Evolutionary conservation across 2,797 vertebrate species (phyloP), one percentile per base, ranked within the genome.

Genomic region (Peromyscus eremicus): DNA sequence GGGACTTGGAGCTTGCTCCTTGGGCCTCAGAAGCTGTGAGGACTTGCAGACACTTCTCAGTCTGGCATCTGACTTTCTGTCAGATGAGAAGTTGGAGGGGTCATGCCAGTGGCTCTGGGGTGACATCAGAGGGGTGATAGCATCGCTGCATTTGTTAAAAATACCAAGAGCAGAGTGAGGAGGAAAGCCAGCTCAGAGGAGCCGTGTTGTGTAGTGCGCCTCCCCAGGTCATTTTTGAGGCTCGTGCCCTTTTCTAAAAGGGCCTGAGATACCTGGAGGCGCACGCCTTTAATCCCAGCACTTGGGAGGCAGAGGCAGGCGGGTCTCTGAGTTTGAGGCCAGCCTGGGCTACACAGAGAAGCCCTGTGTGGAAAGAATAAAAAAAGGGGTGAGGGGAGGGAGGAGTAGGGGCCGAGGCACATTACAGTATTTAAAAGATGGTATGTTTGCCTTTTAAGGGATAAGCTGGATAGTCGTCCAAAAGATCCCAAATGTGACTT

Each of bases 1-100:
- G n/a, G 7, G n/a, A 12, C 27, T 62, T 0, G 2, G 34, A 4
- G 37, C 1, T 5, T 14, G 1, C 13, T 64, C 7, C 0, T 4
- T 2, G 73, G 29, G 57, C 7, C 77, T 77, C 1, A 19, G 29
- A 32, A 37, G 57, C 57, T 10, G 1, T 16, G 3, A 60, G 5
- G 23, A 1, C 32, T 34, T 32, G 1, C 37, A 60, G 37, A 29
- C 71, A 13, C 49, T 3, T 23, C 82, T 89, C 23, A 25, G 77
- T 40, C 75, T 60, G 29, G 29, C 29, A 25, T 77, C 77, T 23
- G 34, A 10, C 60, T 19, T 21, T 46, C 68, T 68, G 52, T 62
- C 68, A 4, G 8, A 2, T 32, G 81, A 89, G 64, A 49, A 16
- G 23, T 34, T 29, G 0, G 13, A 34, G 37, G 37, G 68, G 2